These are phyloP conservation scores for Amphiduros pacificus DNA, from an alignment of 2,888 invertebrate genomes.

Conservation along the genomic window DNA sequence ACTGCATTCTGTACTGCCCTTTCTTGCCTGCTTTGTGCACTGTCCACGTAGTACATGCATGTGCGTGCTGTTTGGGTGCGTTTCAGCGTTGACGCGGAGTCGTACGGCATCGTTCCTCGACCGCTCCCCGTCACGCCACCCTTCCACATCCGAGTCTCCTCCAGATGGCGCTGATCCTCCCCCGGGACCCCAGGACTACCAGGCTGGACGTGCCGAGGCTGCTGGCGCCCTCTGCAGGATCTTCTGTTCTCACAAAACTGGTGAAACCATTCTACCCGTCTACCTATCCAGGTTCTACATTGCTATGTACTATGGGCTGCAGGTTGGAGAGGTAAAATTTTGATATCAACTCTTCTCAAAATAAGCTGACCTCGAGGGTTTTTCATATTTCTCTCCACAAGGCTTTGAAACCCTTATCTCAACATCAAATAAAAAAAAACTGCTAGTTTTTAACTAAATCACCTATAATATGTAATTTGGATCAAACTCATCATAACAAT, in stretches of 20 bases:
- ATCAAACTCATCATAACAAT: too few species aligned
- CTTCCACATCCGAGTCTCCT: conserved; percentile 7
- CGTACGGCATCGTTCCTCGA: conserved; percentile 31
- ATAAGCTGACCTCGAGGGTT: too few species aligned
- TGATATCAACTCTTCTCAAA: too few species aligned
- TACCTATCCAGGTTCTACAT: conserved; percentile 93
- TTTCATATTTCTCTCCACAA: too few species aligned
- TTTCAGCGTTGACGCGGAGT: conserved; percentile 25
- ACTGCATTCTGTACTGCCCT: background rate
- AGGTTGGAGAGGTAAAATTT: conserved; percentile 41
- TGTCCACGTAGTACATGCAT: background rate
- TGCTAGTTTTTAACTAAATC: too few species aligned
- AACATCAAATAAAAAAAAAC: too few species aligned
- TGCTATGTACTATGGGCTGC: conserved; percentile 84
- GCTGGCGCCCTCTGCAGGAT: conserved; percentile 93
- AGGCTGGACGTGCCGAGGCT: conserved; percentile 85
- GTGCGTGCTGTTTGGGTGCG: too few species aligned
- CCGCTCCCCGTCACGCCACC: conserved; percentile 12
- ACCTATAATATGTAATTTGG: too few species aligned
- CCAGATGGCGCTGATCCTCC: conserved; percentile 1
- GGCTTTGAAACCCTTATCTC: too few species aligned
- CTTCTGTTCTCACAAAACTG: conserved; percentile 92
- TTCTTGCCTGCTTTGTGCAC: conserved; percentile 7
- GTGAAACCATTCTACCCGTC: conserved; percentile 86
- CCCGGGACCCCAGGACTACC: conserved; percentile 39